Percentiles rank a stretch among this genome's conserved stretches.
phyloP scores from a whole-genome alignment of 1,140 invertebrate genomes.

The Batillaria attramentaria region DNA sequence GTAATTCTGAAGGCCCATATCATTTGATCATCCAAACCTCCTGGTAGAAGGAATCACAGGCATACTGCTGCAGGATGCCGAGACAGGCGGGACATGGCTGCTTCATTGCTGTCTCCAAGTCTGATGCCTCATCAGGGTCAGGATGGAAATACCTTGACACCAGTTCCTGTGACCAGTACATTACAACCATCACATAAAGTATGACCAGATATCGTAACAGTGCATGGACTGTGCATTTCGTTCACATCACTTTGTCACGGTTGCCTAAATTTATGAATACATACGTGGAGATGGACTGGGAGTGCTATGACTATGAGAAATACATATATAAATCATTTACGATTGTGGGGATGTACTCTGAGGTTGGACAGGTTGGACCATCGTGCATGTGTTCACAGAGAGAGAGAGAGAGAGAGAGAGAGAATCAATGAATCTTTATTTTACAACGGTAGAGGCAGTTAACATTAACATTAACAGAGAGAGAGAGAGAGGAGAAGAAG shows the following conservation, averaged over 20 bases:
- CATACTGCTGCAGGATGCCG: slow-evolving; percentile 3
- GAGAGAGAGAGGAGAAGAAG: no score
- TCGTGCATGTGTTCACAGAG: background rate
- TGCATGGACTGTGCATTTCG: background rate
- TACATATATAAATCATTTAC: slow-evolving; percentile 1
- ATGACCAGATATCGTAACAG: background rate
- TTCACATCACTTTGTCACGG: background rate
- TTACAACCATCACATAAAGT: background rate
- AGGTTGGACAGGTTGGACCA: background rate
- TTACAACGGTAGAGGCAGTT: background rate
- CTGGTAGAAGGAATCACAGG: slow-evolving; percentile 1
- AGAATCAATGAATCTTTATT: background rate
- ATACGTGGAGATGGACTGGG: background rate
- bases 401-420: background rate
- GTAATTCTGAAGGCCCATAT: background rate
- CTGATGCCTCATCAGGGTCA: background rate
- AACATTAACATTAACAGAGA: no score
- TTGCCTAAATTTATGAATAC: background rate
- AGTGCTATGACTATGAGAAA: background rate
- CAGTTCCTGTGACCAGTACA: slow-evolving; percentile 3
- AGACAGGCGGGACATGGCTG: slow-evolving; percentile 18
- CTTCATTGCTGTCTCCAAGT: no score
- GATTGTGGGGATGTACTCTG: background rate
- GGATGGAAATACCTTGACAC: background rate
- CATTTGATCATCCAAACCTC: background rate